Evolutionary conservation across 2,888 invertebrate species (phyloP), one percentile per base, ranked within the genome.

Genomic region (Panzeria rudis): DNA sequence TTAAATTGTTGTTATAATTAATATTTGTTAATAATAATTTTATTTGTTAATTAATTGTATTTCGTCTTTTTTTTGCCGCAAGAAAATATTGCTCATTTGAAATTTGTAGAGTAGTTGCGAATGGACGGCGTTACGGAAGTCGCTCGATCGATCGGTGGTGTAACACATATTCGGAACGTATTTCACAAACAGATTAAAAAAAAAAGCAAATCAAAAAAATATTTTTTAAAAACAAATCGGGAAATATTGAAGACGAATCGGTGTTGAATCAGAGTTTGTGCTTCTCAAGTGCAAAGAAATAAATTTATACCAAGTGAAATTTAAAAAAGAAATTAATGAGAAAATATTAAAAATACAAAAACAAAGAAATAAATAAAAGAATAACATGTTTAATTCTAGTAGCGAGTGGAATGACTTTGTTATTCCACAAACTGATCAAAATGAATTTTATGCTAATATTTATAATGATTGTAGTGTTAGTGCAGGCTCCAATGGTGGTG

Each of bases 81-180:
- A 20, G 44, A 54, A 41, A 15, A 84, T 87, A 87, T 88, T 86
- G 89, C 87, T 89, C 88, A 88, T 89, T 90, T 89, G 68, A 78
- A 86, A 87, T 87, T 86, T 85, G 73, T 83, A 86, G 80, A 81
- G 77, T 85, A 81, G 86, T 81, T 62, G 83, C 86, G 86, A 85
- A 81, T 68, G 75, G 69, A 83, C 83, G 82, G 62, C 11, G 35
- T 76, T 54, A 56, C 81, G 81, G 68, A 85, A 79, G 13, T 54
- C 71, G 44, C 13, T 25, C 23, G 35, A 47, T 59, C 41, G 23
- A 47, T 59, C 41, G 56, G 41, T 71, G 69, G 13, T 78, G 56
- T 52, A 54, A 72, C 44, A 61, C 20, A 41, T 25, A 29, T 59
- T 32, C 64, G 9, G 50, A 73, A 56, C 38, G 3, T 15, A 32